A percentile compares a stretch with the other conserved stretches of the same genome.
Evolutionary conservation across 1,140 invertebrate species (phyloP).

Genomic region (Brachionus paranguensis): DNA sequence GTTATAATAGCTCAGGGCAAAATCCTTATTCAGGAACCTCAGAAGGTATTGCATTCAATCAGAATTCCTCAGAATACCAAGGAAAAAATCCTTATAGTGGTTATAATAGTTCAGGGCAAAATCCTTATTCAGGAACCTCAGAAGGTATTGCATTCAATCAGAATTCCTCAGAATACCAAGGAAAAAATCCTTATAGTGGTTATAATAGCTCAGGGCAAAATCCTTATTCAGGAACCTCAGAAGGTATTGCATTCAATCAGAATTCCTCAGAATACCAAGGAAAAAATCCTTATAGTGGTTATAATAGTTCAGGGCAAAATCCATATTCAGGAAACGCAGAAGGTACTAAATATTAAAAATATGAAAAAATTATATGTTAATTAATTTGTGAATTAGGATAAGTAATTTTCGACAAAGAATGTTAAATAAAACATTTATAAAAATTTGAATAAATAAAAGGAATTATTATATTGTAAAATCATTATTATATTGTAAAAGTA

Average conservation of each 20-base stretch:
- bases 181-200: background rate
- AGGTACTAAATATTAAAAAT: background rate
- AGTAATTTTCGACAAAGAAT: too few species aligned
- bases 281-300: background rate
- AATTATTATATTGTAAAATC: too few species aligned
- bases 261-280: background rate
- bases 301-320: background rate
- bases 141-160: background rate
- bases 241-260: too few species aligned
- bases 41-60: too few species aligned
- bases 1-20: background rate
- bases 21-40: background rate
- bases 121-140: background rate
- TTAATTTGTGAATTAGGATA: too few species aligned
- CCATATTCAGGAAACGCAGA: background rate
- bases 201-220: background rate
- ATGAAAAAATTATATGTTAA: too few species aligned
- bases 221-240: background rate
- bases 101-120: background rate
- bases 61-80: background rate
- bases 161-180: too few species aligned
- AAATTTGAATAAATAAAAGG: too few species aligned
- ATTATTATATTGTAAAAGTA: too few species aligned
- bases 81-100: background rate
- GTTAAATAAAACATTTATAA: too few species aligned